phyloP scores from a whole-genome alignment of 2,888 invertebrate genomes.

The Ephialtes manifestator region DNA sequence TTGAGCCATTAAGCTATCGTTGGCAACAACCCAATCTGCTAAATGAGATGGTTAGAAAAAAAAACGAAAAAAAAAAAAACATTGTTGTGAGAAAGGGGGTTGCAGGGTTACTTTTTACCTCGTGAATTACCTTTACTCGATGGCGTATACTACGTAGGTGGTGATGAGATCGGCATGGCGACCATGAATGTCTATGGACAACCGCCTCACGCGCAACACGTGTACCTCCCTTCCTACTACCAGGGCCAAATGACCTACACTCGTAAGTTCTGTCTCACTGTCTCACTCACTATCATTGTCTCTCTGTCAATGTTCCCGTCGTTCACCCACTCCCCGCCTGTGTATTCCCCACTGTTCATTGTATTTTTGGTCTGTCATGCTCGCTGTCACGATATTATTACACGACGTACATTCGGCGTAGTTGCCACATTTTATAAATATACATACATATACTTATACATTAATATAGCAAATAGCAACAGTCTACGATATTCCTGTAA shows the following conservation, averaged over 20 bases:
- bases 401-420: constrained; percentile 66
- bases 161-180: constrained; percentile 86
- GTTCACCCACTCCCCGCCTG: constrained; percentile 54
- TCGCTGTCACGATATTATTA: constrained; percentile 67
- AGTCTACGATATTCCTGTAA: background rate
- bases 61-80: constrained; percentile 18
- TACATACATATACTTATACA: constrained; percentile 13
- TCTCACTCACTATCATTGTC: constrained; percentile 76
- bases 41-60: constrained; percentile 33
- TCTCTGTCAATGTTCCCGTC: constrained; percentile 69
- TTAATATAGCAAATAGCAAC: constrained; percentile 17
- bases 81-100: constrained; percentile 1
- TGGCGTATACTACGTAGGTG: constrained; percentile 82
- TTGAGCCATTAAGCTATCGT: background rate
- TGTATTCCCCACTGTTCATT: constrained; percentile 63
- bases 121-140: constrained; percentile 71
- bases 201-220: constrained; percentile 92
- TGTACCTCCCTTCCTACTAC: constrained; percentile 94
- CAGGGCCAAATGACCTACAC: constrained; percentile 93
- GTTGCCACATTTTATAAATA: constrained; percentile 35
- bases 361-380: constrained; percentile 69
- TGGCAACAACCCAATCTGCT: constrained; percentile 23
- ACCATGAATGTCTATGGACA: constrained; percentile 90
- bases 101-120: constrained; percentile 41
- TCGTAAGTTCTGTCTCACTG: constrained; percentile 89